phyloP scores from a whole-genome alignment of 92 coral and sea anemone species.

The Pocillopora meandrina region DNA sequence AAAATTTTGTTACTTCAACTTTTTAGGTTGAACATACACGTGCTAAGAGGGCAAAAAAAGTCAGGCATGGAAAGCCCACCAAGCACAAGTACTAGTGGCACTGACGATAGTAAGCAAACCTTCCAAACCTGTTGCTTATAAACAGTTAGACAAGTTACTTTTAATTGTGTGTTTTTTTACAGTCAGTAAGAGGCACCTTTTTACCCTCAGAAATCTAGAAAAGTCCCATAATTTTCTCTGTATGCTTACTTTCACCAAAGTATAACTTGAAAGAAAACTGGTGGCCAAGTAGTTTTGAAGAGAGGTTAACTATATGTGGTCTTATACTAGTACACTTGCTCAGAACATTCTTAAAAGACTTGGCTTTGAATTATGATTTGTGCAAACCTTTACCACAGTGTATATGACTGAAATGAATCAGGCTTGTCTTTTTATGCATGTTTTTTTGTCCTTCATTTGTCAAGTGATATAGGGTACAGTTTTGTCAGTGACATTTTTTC shows the following conservation, averaged over 20 bases:
- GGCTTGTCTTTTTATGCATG: too few species aligned
- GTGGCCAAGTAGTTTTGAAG: neutral
- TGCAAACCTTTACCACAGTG: neutral
- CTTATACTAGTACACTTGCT: neutral
- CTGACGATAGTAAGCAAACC: neutral
- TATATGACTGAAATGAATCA: neutral
- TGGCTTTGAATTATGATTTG: neutral
- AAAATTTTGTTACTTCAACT: constrained; percentile 10
- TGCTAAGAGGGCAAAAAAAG: constrained; percentile 45
- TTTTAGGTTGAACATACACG: constrained; percentile 49
- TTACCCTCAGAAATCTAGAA: neutral
- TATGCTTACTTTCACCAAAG: too few species aligned
- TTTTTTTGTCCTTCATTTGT: too few species aligned
- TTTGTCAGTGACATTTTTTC: neutral
- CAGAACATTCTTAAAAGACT: neutral
- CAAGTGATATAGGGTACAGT: too few species aligned
- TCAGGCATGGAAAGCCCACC: neutral
- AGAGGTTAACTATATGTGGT: too few species aligned
- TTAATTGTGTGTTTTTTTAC: neutral
- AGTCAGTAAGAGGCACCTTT: neutral
- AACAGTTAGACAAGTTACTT: neutral
- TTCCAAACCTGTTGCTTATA: neutral
- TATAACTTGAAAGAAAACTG: too few species aligned
- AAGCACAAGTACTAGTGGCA: neutral
- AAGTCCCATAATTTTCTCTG: too few species aligned